Evolutionary conservation across 1,140 invertebrate species (phyloP), one percentile per base, ranked within the genome.

Genomic region (Listronotus oregonensis): DNA sequence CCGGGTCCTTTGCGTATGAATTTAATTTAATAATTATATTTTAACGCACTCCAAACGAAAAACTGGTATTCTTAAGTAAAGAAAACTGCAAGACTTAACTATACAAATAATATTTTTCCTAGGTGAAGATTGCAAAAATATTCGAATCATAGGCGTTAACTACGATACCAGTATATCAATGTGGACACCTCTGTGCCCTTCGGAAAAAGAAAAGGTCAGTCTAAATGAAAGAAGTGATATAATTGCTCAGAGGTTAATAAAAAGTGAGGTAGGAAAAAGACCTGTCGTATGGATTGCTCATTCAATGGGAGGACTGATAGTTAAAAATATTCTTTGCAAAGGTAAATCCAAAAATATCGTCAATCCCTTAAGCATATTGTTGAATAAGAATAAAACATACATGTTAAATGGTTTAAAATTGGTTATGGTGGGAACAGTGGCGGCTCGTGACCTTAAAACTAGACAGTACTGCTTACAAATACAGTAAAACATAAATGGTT

Each of bases 251-350:
- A 89, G 88, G 72, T 78, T 94, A 44, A 60, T 83, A 32, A 78
- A 81, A 72, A 88, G 90, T 60, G 87, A 86, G 60, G 83, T 94
- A 18, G 92, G 92, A 3, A 78, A 82, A 52, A 82, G 86, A 71
- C 89, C 90, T 6, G 84, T 92, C 58, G 83, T 94, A 56, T 94
- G 90, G 89, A 81, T 93, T 17, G 86, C 89, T 14, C 92, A 94
- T 80, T 94, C 91, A 4, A 93, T 94, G 91, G 92, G 92, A 71
- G 92, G 91, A 46, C 81, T 94, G 12, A 81, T 94, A 44, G 87
- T 92, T 0, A 94, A 94, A 80, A 85, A 91, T 70, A 86, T 93
- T 66, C 74, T 93, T 8, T 77, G 84, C 0, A 81, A 86, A 78
- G 81, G 82, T 84, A 54, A 10, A 14, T 27, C 18, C 4, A 57